phyloP scores from a whole-genome alignment of 2,888 invertebrate genomes.

The Junonia oenone region DNA sequence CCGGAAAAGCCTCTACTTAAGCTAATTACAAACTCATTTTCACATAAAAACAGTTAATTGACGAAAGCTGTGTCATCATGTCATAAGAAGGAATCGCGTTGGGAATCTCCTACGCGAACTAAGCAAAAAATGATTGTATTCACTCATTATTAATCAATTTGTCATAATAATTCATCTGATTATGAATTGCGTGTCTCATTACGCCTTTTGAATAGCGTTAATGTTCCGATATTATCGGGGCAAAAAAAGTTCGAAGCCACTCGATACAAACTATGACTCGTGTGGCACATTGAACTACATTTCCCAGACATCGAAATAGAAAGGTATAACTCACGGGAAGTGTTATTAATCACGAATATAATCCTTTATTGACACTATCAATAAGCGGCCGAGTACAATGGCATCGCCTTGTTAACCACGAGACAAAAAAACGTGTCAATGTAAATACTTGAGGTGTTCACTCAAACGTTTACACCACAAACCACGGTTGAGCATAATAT shows the following conservation, averaged over 20 bases:
- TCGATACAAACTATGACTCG: background rate
- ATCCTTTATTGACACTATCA: slow-evolving; percentile 68
- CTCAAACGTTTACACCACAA: slow-evolving; percentile 43
- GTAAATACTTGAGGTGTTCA: slow-evolving; percentile 54
- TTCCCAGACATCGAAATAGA: slow-evolving; percentile 14
- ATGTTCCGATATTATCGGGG: background rate
- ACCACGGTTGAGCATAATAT: slow-evolving; percentile 45
- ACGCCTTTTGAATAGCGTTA: slow-evolving; percentile 5
- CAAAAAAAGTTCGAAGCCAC: background rate
- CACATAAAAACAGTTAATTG: slow-evolving; percentile 45
- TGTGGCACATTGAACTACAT: slow-evolving; percentile 16
- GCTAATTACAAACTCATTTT: slow-evolving; percentile 50
- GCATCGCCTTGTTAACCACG: slow-evolving; percentile 61
- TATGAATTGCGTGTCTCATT: slow-evolving; percentile 28
- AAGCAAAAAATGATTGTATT: slow-evolving; percentile 35
- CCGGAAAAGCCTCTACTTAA: slow-evolving; percentile 62
- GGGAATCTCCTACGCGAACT: slow-evolving; percentile 46
- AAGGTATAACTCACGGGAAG: slow-evolving; percentile 22
- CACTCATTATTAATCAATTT: slow-evolving; percentile 37
- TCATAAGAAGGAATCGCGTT: slow-evolving; percentile 41
- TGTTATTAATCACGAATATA: slow-evolving; percentile 57
- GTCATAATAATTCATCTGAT: slow-evolving; percentile 23
- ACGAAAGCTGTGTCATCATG: slow-evolving; percentile 59
- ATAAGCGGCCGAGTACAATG: slow-evolving; percentile 58
- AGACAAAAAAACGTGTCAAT: slow-evolving; percentile 68